Evolutionary conservation across 2,797 vertebrate species (phyloP).

Genomic region (Channa striata): DNA sequence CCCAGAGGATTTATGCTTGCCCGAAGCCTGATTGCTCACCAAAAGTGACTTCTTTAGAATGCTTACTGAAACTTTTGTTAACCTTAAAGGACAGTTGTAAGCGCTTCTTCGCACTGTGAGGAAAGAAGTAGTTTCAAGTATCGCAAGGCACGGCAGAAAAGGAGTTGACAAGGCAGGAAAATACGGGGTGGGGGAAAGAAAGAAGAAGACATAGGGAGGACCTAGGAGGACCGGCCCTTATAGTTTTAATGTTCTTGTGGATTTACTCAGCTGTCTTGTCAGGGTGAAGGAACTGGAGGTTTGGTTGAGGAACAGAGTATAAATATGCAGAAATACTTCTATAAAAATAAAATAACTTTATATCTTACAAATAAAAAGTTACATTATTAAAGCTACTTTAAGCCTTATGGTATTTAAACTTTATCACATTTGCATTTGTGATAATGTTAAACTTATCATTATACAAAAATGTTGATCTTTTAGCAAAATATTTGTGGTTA

Average conservation of each 20-base stretch:
- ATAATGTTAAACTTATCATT: not conserved
- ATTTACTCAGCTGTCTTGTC: conserved; percentile 67
- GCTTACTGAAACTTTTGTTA: conserved; percentile 84
- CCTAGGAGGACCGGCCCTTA: conserved; percentile 37
- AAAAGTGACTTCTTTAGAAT: conserved; percentile 83
- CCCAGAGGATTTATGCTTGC: conserved; percentile 89
- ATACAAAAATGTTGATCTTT: not conserved
- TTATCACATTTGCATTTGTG: not conserved
- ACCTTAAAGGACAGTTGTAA: conserved; percentile 69
- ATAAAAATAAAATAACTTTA: not conserved
- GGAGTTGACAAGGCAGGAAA: conserved; percentile 28
- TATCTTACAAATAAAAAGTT: too few relatives aligned
- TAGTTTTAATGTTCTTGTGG: conserved; percentile 64
- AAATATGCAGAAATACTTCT: conserved; percentile 16
- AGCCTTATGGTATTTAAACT: not conserved
- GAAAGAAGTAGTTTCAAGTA: conserved; percentile 37
- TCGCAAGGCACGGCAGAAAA: conserved; percentile 18
- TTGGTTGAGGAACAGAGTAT: not conserved
- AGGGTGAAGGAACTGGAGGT: conserved; percentile 30
- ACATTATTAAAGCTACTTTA: not conserved
- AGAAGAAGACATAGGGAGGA: conserved; percentile 14
- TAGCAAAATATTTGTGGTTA: not conserved
- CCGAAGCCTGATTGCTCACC: conserved; percentile 89
- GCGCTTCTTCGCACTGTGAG: conserved; percentile 56
- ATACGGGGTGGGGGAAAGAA: not conserved